phyloP scores from a whole-genome alignment of 2,888 invertebrate genomes.

The Archips xylosteana region DNA sequence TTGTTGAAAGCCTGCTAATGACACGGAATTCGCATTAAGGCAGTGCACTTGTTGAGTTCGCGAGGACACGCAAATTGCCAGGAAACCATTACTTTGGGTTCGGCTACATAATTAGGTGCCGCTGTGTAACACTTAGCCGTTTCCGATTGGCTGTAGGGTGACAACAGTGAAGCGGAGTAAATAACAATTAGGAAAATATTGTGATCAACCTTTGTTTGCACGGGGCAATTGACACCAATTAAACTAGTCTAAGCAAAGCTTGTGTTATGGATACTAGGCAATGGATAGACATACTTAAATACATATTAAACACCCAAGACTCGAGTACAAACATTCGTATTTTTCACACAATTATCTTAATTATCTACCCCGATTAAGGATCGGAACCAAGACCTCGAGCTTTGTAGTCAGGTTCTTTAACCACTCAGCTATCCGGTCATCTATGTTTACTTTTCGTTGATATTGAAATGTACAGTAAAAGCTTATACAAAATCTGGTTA shows the following conservation, averaged over 20 bases:
- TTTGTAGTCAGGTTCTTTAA: no score
- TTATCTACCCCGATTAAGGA: no score
- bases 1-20: constrained; percentile 34
- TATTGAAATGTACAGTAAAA: no score
- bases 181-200: not conserved
- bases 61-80: constrained; percentile 63
- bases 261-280: not conserved
- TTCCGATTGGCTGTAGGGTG: constrained; percentile 70
- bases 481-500: no score
- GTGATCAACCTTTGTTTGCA: no score
- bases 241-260: constrained; percentile 8
- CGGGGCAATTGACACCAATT: no score
- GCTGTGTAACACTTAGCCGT: constrained; percentile 70
- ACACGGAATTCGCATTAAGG: constrained; percentile 66
- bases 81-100: constrained; percentile 67
- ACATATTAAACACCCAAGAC: no score
- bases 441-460: no score
- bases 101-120: constrained; percentile 73
- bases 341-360: no score
- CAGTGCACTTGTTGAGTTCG: constrained; percentile 49
- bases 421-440: no score
- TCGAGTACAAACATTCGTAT: no score
- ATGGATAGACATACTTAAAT: not conserved
- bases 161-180: constrained; percentile 11
- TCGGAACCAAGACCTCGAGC: no score